Evolutionary conservation across 2,888 invertebrate genomes (phyloP), one percentile per base, ranked within the genome.

Genomic region (Mystacides longicornis): DNA sequence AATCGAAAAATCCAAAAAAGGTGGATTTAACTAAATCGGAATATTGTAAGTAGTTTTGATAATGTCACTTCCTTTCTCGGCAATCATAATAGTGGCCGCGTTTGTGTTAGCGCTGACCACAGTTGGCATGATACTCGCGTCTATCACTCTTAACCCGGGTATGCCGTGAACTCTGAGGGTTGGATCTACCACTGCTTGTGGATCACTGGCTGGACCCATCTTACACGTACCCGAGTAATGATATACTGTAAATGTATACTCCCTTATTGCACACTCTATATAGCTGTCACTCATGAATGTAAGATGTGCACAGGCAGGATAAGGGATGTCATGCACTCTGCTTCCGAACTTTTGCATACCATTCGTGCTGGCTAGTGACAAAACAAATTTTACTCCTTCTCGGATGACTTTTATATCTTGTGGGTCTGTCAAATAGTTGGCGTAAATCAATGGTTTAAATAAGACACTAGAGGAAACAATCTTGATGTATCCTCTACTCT

Each of bases 211-310:
- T 0, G 79, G 75, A 2, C 83, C 84, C 85, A 85, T 85, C 67
- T 76, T 82, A 0, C 74, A 73, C 1, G 82, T 81, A 49, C 87
- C 80, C 1, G 80, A 79, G 1, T 87, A 87, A 69, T 89, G 89
- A 64, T 87, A 89, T 42, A 88, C 79, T 3, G 69, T 66, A 1
- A 57, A 23, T 1, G 65, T 65, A 59, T 67, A 65, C 20, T 60
- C 50, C 18, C 48, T 42, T 2, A 74, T 67, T 0, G 70, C 70
- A 59, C 81, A 81, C 4, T 69, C 68, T 75, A 76, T 79, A 60
- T 79, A 81, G 11, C 74, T 71, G 49, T 77, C 75, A 7, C 69
- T 68, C 1, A 65, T 67, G 50, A 74, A 73, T 22, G 31, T n/a
- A 9, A 45, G 51, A 11, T 68, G 63, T 5, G 31, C 42, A 22